Base-by-base conservation (phyloP, 2,113 vertebrate genomes). In the Trematocara nigrifrons region DNA sequence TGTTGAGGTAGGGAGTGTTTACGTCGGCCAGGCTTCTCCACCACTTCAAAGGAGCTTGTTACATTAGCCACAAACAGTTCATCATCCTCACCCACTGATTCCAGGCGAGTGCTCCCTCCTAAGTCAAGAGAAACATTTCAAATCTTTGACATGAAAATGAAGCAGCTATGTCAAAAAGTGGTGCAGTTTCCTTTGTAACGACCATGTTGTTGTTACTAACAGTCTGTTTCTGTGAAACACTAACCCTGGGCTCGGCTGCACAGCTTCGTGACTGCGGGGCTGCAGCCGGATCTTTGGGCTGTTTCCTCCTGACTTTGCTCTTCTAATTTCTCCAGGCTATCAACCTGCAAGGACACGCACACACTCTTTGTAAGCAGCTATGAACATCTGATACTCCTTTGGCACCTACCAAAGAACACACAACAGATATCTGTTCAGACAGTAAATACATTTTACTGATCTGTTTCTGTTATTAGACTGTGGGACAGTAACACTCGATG, bases 1-100 rank as follows among this genome's bases (percentile, higher is more conserved):
- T 99, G 98, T 85, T 99, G 98, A 13, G 98, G 98, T 38, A 99
- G 95, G 20, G 98, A 99, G 92, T 98, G 98, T 86, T 99, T 99
- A 18, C 98, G 96, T 83, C 96, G 96, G 33, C 97, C 97, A 0
- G 95, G 95, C 84, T 98, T 98, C 83, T 97, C 97, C 0, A 92
- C 86, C 84, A 92, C 94, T 51, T 98, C 96, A 0, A 92, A 93
- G 89, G 92, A 92, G 0, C 95, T 91, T 57, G 96, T 96, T 6
- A 96, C 97, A 0, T 97, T 97, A 90, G 97, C 97, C 87, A 98
- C 97, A 6, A 97, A 97, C 89, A 99, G 95, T 84, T 99, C 98
- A 4, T 99, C 98, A 0, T 99, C 97, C 91, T 99, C 98, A 33
- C 98, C 98, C 52, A 99, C 98, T 0, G 98, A 99, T 87, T 99